phyloP scores from a whole-genome alignment of 2,888 invertebrate genomes.

The Lissocephala sabroskyi region DNA sequence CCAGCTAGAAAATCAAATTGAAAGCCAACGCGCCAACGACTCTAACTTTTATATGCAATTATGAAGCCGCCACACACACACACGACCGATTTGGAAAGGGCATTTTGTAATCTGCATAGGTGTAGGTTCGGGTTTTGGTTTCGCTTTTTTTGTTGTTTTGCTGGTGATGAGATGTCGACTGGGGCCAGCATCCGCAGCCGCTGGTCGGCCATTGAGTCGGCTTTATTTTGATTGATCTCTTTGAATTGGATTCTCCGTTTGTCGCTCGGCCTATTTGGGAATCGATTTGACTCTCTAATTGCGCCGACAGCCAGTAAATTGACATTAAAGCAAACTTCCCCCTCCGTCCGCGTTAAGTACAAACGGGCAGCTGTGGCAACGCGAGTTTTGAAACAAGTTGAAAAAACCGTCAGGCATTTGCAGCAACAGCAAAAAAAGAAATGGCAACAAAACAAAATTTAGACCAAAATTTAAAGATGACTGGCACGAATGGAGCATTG shows the following conservation, averaged over 20 bases:
- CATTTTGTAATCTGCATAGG: slow-evolving; percentile 31
- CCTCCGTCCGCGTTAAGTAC: too few species aligned
- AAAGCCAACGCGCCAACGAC: slow-evolving; percentile 18
- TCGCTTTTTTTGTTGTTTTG: slow-evolving; percentile 8
- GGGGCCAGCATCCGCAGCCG: neutral
- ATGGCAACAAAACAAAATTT: slow-evolving; percentile 9
- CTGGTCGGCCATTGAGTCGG: slow-evolving; percentile 11
- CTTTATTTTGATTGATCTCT: slow-evolving; percentile 1
- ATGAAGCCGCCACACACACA: slow-evolving; percentile 15
- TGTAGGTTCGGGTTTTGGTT: too few species aligned
- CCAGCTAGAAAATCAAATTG: slow-evolving; percentile 25
- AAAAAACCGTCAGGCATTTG: slow-evolving; percentile 8
- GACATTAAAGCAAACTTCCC: slow-evolving; percentile 4
- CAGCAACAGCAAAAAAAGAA: slow-evolving; percentile 22
- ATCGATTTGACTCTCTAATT: too few species aligned
- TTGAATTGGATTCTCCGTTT: too few species aligned
- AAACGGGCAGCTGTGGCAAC: slow-evolving; percentile 27
- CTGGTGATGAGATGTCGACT: neutral
- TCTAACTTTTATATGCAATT: slow-evolving; percentile 32
- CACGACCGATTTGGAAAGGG: slow-evolving; percentile 41
- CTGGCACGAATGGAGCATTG: slow-evolving; percentile 45
- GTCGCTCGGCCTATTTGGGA: too few species aligned
- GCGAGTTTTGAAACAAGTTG: slow-evolving; percentile 33
- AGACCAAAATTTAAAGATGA: slow-evolving; percentile 41
- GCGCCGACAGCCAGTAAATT: slow-evolving; percentile 8